Percentiles rank a stretch among this genome's conserved stretches.
Evolutionary conservation across 2,797 vertebrate genomes (phyloP).

Genomic region (Kryptopterus vitreolus): DNA sequence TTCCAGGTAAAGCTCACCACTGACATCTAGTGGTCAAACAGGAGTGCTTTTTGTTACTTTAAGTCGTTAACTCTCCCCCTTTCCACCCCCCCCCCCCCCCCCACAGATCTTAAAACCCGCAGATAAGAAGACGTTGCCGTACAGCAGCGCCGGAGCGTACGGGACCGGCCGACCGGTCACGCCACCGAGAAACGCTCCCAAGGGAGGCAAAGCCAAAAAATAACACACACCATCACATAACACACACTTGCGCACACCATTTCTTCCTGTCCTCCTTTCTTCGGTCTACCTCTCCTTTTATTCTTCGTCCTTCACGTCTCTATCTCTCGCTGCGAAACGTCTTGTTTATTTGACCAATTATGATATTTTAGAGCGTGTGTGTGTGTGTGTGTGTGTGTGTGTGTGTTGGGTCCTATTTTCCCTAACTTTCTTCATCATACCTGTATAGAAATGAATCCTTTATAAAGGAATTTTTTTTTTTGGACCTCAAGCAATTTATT

Average conservation of each 20-base stretch:
- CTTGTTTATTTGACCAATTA: neutral
- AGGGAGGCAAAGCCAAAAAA: slow-evolving; percentile 77
- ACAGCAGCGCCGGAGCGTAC: slow-evolving; percentile 69
- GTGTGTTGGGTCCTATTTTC: neutral
- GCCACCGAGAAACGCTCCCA: slow-evolving; percentile 72
- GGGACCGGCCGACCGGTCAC: slow-evolving; percentile 76
- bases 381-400: slow-evolving; percentile 55
- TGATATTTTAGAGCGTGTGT: slow-evolving; percentile 56
- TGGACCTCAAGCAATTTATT: slow-evolving; percentile 42
- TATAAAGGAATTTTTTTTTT: slow-evolving; percentile 42
- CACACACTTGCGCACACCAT: slow-evolving; percentile 51
- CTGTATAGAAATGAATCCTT: slow-evolving; percentile 37
- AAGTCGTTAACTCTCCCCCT: too few relatives aligned
- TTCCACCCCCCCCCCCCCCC: too few relatives aligned
- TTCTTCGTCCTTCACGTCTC: slow-evolving; percentile 66
- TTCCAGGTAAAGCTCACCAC: slow-evolving; percentile 71
- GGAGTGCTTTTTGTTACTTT: neutral
- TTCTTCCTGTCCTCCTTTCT: slow-evolving; percentile 63
- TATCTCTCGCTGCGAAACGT: slow-evolving; percentile 32
- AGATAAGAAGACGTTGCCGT: slow-evolving; percentile 78
- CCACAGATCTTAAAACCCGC: slow-evolving; percentile 80
- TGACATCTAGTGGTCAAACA: neutral
- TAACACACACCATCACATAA: slow-evolving; percentile 60
- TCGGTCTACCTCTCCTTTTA: slow-evolving; percentile 76
- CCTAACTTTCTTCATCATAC: slow-evolving; percentile 30